Base-by-base conservation (phyloP, 2,113 vertebrate genomes). In the Dipodomys ordii region DNA sequence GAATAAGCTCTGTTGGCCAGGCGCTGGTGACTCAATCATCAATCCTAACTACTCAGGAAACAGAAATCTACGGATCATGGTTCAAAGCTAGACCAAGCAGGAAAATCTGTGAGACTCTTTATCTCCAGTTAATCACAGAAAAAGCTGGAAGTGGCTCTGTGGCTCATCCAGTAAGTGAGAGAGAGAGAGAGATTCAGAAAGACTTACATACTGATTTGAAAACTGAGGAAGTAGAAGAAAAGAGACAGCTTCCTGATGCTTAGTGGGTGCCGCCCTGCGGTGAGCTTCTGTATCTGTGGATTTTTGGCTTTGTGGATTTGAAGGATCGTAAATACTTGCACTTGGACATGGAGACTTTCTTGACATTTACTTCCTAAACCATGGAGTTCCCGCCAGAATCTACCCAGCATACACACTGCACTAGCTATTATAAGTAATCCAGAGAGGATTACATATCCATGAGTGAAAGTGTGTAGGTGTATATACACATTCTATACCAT, bases 191-290 rank as follows among this genome's bases (percentile, higher is more conserved):
- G 46, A 49, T 35, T 83, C 19, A 15, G 18, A 73, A 90, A 93
- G 32, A 23, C 91, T 69, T 81, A 84, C 89, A 81, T 27, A 46
- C 27, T 67, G 28, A 65, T 27, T 49, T 39, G 81, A 76, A 90
- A 83, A 92, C 27, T 39, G 13, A 62, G 20, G 35, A 22, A 60
- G 4, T 32, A 65, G 22, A 72, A 2, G 20, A 4, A 7, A 2
- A 13, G 19, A 49, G 35, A 62, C 53, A 32, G 64, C 39, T 39
- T 39, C 39, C 39, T 12, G 81, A 62, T 27, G 2, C 3, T 8
- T 62, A n/a, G 4, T 28, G 18, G 28, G 4, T 25, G 62, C 71
- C 19, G 49, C 28, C 46, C 18, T 7, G 11, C 6, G 35, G 28
- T 22, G n/a, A 6, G 7, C n/a, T 23, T 62, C 32, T 3, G 0